Conservation (phyloP, 2,888 invertebrate species). For the Tetrapedia diversipes region DNA sequence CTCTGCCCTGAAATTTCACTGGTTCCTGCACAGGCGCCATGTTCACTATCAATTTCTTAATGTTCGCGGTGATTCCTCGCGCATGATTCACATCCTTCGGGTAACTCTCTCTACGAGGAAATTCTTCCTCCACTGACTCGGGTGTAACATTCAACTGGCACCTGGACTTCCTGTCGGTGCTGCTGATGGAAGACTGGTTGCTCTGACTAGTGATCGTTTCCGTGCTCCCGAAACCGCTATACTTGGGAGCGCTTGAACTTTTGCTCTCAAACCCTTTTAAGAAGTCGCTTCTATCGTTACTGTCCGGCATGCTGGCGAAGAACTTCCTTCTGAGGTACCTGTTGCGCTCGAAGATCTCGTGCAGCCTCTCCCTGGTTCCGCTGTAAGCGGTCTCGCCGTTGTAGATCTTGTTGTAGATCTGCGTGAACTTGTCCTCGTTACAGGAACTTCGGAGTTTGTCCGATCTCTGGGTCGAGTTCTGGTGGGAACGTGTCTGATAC, state of each 20-base stretch:
- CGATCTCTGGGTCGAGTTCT: neutral
- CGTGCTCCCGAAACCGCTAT: constrained; percentile 78
- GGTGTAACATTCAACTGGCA: constrained; percentile 73
- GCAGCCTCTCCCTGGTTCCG: constrained; percentile 78
- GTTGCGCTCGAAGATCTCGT: constrained; percentile 80
- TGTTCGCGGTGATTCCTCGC: neutral
- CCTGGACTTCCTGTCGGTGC: constrained; percentile 76
- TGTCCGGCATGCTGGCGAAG: constrained; percentile 70
- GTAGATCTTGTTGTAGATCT: constrained; percentile 10
- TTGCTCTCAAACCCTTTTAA: constrained; percentile 1
- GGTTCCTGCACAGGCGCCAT: constrained; percentile 27
- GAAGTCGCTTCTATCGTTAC: neutral
- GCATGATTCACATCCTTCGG: constrained; percentile 7
- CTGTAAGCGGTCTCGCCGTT: constrained; percentile 55
- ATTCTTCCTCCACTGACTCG: constrained; percentile 54
- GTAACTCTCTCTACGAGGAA: neutral
- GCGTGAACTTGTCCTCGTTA: constrained; percentile 13
- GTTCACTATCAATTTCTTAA: constrained; percentile 47
- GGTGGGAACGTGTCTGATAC: neutral
- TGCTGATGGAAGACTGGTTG: constrained; percentile 78
- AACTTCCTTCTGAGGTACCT: constrained; percentile 77
- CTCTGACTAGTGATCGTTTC: constrained; percentile 80
- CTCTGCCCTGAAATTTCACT: neutral
- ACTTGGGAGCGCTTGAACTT: constrained; percentile 21
- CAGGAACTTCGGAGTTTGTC: neutral